phyloP scores from a whole-genome alignment of 2,888 invertebrate species.

The Cephus spinipes region DNA sequence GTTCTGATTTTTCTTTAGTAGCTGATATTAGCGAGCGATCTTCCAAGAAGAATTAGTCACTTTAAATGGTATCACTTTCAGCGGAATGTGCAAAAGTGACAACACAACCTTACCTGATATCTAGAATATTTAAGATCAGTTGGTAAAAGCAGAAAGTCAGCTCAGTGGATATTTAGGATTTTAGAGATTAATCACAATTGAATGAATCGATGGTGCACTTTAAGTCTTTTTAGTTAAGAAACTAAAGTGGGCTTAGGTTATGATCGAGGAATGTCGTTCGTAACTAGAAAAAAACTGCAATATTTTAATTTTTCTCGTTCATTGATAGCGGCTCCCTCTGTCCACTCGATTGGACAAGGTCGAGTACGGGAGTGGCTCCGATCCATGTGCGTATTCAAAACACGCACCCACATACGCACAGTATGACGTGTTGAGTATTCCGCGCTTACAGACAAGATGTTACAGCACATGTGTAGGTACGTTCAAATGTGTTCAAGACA shows the following conservation, averaged over 20 bases:
- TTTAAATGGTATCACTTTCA: background rate
- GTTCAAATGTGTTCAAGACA: background rate
- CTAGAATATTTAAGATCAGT: background rate
- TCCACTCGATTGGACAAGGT: conserved; percentile 1
- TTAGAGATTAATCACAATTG: background rate
- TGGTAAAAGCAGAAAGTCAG: background rate
- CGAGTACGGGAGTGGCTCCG: background rate
- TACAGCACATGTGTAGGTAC: background rate
- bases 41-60: background rate
- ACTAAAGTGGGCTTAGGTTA: background rate
- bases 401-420: conserved; percentile 1
- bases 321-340: background rate
- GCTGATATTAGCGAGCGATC: too few relatives aligned
- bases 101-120: background rate
- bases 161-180: background rate
- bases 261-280: background rate
- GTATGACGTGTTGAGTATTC: background rate
- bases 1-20: too few relatives aligned
- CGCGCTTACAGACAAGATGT: too few relatives aligned
- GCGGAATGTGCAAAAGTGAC: background rate
- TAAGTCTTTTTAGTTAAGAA: background rate
- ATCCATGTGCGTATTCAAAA: background rate
- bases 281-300: background rate
- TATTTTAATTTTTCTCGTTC: background rate
- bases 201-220: background rate